These are phyloP conservation scores for Mus pahari DNA, from an alignment of 2,113 vertebrate species.

Conservation along the genomic window DNA sequence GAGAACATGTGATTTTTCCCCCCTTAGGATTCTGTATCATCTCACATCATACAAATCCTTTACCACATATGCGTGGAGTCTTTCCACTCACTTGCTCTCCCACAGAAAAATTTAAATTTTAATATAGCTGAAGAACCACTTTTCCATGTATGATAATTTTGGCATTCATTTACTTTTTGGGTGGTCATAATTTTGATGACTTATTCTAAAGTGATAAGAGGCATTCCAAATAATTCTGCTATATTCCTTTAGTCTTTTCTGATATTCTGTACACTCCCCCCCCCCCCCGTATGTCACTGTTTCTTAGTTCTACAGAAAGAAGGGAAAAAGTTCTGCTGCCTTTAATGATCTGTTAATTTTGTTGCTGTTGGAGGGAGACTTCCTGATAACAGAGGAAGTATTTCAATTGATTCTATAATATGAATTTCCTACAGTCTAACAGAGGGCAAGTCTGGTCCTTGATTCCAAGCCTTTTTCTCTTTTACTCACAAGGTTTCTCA, in stretches of 20 bases:
- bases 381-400: not conserved
- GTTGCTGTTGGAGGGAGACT: not conserved
- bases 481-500: not conserved
- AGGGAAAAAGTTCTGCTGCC: not conserved
- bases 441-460: not conserved
- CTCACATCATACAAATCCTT: not conserved
- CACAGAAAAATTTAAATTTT: not conserved
- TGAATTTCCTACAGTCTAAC: not conserved
- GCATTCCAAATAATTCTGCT: not conserved
- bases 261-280: not conserved
- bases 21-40: too few relatives aligned
- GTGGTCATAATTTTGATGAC: not conserved
- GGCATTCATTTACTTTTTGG: not conserved
- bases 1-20: too few relatives aligned
- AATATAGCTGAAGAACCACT: not conserved
- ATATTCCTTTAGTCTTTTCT: not conserved
- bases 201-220: not conserved
- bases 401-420: not conserved
- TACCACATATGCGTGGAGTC: not conserved
- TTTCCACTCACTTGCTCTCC: not conserved
- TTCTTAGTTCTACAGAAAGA: constrained; percentile 5
- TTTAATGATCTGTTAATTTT: not conserved
- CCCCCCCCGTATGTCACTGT: not conserved
- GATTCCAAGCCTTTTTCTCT: not conserved
- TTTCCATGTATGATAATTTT: not conserved